phyloP scores from a whole-genome alignment of 2,888 invertebrate species.

The Lordiphosa fenestrarum region DNA sequence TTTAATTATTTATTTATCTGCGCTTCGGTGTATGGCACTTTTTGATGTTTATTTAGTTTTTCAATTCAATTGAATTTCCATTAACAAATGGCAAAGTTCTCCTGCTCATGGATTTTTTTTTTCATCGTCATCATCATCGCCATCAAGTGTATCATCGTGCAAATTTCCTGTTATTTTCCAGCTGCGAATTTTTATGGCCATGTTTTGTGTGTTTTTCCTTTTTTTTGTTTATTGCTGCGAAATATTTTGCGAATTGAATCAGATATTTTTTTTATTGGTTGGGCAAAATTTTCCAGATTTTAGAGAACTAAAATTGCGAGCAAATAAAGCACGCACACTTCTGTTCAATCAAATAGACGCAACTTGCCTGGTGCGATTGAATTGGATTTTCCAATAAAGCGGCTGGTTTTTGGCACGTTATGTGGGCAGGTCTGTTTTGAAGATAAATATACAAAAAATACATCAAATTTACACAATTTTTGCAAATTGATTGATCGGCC shows the following conservation, averaged over 20 bases:
- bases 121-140: slow-evolving; percentile 24
- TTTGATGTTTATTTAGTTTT: slow-evolving; percentile 60
- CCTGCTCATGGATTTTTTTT: slow-evolving; percentile 21
- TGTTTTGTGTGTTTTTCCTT: slow-evolving; percentile 8
- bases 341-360: too few species aligned
- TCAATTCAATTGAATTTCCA: slow-evolving; percentile 67
- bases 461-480: too few species aligned
- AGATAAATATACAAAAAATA: too few species aligned
- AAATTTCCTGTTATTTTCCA: slow-evolving; percentile 21
- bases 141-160: slow-evolving; percentile 7
- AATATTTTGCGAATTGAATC: not conserved
- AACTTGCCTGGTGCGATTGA: too few species aligned
- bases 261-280: too few species aligned
- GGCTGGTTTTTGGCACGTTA: too few species aligned
- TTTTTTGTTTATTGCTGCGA: slow-evolving; percentile 16
- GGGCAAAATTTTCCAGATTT: too few species aligned
- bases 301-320: too few species aligned
- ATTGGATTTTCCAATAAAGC: too few species aligned
- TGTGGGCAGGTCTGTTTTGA: too few species aligned
- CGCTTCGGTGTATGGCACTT: slow-evolving; percentile 14
- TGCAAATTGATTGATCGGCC: too few species aligned
- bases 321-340: too few species aligned
- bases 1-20: slow-evolving; percentile 35
- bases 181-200: slow-evolving; percentile 30
- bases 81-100: slow-evolving; percentile 59